These are phyloP conservation scores for Dynastes tityus DNA, from an alignment of 2,888 invertebrate species.

Conservation along the genomic window DNA sequence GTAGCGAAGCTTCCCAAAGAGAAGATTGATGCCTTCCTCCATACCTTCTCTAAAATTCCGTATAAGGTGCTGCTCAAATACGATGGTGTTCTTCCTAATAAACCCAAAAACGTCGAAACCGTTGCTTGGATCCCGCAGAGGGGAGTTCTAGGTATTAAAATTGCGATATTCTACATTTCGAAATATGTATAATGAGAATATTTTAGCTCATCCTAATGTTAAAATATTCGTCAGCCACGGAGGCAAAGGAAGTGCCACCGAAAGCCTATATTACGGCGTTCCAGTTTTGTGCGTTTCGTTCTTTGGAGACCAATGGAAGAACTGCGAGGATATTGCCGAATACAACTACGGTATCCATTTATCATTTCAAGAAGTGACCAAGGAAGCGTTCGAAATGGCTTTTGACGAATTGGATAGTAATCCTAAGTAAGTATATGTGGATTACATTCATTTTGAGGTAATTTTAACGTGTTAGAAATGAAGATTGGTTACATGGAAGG, in stretches of 20 bases:
- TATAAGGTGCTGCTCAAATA: constrained; percentile 49
- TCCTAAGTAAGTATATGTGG: constrained; percentile 13
- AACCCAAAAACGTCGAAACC: constrained; percentile 51
- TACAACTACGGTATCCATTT: constrained; percentile 47
- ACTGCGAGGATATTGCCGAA: constrained; percentile 24
- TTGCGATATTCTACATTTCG: neutral
- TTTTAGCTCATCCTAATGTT: constrained; percentile 72
- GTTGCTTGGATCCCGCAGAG: constrained; percentile 54
- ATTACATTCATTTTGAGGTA: no score
- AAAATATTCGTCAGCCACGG: constrained; percentile 75
- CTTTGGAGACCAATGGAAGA: constrained; percentile 52
- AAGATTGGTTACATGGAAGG: no score
- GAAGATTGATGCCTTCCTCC: constrained; percentile 67
- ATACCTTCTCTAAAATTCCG: constrained; percentile 54
- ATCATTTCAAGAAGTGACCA: constrained; percentile 64
- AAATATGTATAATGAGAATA: neutral
- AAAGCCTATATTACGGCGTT: constrained; percentile 68
- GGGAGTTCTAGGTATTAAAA: constrained; percentile 44
- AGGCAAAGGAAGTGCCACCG: constrained; percentile 74
- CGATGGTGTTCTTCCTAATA: constrained; percentile 48
- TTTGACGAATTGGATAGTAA: constrained; percentile 64
- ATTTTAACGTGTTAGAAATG: no score
- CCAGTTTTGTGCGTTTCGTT: constrained; percentile 56
- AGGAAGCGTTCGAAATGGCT: constrained; percentile 66
- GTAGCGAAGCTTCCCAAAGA: constrained; percentile 52